Evolutionary conservation across 2,113 vertebrate species (phyloP).

Genomic region (Pimephales promelas): DNA sequence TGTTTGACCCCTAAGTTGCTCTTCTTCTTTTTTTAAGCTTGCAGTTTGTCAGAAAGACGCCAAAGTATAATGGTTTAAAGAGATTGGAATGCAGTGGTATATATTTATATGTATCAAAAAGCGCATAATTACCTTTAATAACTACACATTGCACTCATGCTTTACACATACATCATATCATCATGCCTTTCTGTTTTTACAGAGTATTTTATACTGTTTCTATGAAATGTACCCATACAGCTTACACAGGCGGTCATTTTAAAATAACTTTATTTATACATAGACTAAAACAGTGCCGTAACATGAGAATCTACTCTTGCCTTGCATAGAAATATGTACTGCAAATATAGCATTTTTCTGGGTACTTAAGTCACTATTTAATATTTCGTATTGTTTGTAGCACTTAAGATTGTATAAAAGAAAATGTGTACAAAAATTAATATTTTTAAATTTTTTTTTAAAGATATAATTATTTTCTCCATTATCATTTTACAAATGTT

Average conservation of each 20-base stretch:
- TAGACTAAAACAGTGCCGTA: constrained; percentile 74
- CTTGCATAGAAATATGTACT: constrained; percentile 78
- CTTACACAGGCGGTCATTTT: constrained; percentile 70
- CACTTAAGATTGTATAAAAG: constrained; percentile 87
- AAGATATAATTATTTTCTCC: constrained; percentile 91
- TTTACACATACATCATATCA: constrained; percentile 59
- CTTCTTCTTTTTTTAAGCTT: neutral
- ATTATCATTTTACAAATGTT: constrained; percentile 89
- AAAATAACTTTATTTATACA: constrained; percentile 76
- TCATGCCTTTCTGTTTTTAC: constrained; percentile 79
- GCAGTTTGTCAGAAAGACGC: constrained; percentile 47
- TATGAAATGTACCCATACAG: constrained; percentile 80
- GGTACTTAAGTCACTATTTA: constrained; percentile 94
- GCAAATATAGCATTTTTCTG: constrained; percentile 77
- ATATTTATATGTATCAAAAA: neutral
- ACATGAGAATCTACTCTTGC: constrained; percentile 76
- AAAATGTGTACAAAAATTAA: constrained; percentile 79
- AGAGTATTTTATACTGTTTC: constrained; percentile 81
- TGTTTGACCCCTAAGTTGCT: constrained; percentile 12
- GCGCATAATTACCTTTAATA: constrained; percentile 55
- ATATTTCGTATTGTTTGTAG: constrained; percentile 88
- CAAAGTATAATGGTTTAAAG: constrained; percentile 48
- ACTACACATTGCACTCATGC: constrained; percentile 62
- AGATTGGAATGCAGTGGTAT: constrained; percentile 39
- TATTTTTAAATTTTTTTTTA: constrained; percentile 86